These are phyloP conservation scores for Trematocara nigrifrons DNA, from an alignment of 2,113 vertebrate species.

Conservation along the genomic window DNA sequence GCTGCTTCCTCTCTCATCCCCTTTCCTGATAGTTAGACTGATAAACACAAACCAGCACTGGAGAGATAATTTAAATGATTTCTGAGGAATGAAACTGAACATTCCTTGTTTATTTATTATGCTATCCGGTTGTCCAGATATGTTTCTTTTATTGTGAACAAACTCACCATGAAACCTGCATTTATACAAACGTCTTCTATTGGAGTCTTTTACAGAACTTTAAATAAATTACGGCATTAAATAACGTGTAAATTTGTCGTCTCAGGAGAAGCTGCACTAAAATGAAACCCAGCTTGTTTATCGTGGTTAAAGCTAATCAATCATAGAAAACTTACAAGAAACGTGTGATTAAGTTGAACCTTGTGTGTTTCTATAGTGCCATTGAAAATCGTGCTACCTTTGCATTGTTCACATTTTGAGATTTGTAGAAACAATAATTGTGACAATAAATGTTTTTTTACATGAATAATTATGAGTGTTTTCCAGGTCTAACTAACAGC, in stretches of 20 bases:
- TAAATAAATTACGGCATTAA: background rate
- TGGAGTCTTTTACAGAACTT: background rate
- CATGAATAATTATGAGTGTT: background rate
- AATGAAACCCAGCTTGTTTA: background rate
- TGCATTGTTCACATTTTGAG: background rate
- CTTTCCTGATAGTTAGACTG: background rate
- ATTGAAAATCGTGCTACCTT: rapidly evolving
- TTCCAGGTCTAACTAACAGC: background rate
- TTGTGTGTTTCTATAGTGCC: background rate
- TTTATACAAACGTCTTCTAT: background rate
- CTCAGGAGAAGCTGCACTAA: background rate
- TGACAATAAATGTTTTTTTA: background rate
- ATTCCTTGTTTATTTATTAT: background rate
- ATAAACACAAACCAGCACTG: background rate
- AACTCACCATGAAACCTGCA: background rate
- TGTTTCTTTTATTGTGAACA: background rate
- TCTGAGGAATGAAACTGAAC: background rate
- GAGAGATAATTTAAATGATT: background rate
- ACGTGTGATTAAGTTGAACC: background rate
- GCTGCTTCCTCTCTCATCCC: constrained; percentile 22
- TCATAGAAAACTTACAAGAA: background rate
- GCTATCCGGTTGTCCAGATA: background rate
- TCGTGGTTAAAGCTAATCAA: background rate
- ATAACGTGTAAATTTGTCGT: background rate
- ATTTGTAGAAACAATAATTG: background rate